phyloP scores from a whole-genome alignment of 2,888 invertebrate genomes.

The Yponomeuta sedellus region DNA sequence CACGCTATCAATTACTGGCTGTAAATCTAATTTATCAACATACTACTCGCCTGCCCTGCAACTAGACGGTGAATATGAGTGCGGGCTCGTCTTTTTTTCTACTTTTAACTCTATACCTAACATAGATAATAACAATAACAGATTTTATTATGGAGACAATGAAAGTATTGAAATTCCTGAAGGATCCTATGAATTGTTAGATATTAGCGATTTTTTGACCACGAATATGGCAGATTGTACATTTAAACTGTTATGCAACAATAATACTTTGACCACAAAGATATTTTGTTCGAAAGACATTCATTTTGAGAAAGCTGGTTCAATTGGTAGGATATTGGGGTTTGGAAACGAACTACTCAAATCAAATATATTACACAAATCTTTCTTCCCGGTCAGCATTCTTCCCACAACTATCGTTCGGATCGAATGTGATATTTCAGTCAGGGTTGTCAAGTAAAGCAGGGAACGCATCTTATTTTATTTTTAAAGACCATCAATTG shows the following conservation, averaged over 20 bases:
- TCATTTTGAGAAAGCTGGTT: too few species aligned
- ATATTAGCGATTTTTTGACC: constrained; percentile 23
- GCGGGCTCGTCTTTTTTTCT: constrained; percentile 24
- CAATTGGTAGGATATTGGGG: too few species aligned
- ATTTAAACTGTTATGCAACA: constrained; percentile 11
- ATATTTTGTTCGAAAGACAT: too few species aligned
- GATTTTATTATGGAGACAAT: constrained; percentile 28
- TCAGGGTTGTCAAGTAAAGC: too few species aligned
- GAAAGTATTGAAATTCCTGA: constrained; percentile 30
- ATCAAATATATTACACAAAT: too few species aligned
- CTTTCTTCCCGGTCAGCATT: too few species aligned
- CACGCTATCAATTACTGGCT: too few species aligned
- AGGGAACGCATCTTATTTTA: too few species aligned
- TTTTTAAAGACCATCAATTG: too few species aligned
- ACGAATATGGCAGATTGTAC: neutral
- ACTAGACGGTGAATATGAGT: constrained; percentile 23
- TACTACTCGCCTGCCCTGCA: constrained; percentile 21
- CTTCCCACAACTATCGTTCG: too few species aligned
- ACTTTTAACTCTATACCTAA: constrained; percentile 31
- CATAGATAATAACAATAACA: constrained; percentile 35
- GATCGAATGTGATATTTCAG: too few species aligned
- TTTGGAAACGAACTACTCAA: too few species aligned
- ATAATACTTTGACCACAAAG: constrained; percentile 16
- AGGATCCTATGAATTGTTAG: constrained; percentile 35
- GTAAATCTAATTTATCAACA: constrained; percentile 20